Conservation (phyloP, 2,888 invertebrate species). For the Chouioia cunea region DNA sequence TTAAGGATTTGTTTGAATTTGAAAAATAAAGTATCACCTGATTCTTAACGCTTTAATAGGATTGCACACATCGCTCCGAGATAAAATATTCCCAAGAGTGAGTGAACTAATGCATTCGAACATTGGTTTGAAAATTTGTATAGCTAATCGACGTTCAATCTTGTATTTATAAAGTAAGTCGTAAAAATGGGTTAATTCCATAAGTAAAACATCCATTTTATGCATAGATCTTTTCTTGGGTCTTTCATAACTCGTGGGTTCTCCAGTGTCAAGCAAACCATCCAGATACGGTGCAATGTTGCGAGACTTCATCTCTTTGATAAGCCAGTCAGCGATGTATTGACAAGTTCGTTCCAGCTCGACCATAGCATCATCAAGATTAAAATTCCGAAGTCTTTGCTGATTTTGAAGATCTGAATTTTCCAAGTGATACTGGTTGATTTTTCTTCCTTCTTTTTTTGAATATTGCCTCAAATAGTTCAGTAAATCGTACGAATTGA, state of each 20-base stretch:
- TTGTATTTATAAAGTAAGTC: not conserved
- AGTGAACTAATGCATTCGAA: conserved; percentile 16
- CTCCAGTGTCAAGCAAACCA: not conserved
- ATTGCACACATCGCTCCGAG: conserved; percentile 15
- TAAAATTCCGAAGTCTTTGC: conserved; percentile 5
- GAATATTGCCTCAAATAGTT: conserved; percentile 33
- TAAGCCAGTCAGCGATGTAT: not conserved
- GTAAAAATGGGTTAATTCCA: not conserved
- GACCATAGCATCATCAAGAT: not conserved
- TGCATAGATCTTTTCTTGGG: not conserved
- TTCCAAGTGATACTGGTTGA: not conserved
- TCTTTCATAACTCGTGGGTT: not conserved
- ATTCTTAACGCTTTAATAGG: not conserved
- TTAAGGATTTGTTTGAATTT: not conserved
- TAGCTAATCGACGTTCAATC: not conserved
- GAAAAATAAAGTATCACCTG: conserved; percentile 5
- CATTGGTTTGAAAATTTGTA: conserved; percentile 13
- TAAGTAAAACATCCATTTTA: too few species aligned
- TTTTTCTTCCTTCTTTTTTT: not conserved
- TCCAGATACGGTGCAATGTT: not conserved
- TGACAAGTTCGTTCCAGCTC: not conserved
- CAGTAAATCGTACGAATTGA: conserved; percentile 3
- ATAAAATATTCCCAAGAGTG: conserved; percentile 3
- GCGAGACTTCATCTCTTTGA: not conserved
- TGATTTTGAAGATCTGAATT: conserved; percentile 3